Percentiles rank a stretch among this genome's conserved stretches.
Conservation (phyloP, 2,797 vertebrate species). For the Serranus cabrilla region DNA sequence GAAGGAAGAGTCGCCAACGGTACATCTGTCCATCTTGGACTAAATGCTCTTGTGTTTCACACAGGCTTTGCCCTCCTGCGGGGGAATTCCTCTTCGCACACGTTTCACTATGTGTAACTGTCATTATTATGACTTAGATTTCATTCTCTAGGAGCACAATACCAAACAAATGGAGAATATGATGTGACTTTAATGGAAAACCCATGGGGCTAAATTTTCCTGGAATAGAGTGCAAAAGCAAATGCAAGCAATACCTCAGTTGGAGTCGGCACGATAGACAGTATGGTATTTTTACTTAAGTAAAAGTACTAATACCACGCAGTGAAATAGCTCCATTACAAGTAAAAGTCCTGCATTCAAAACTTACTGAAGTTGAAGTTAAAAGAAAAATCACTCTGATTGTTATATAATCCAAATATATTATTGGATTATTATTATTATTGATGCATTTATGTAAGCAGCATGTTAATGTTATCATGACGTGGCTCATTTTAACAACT, state of each 20-base stretch:
- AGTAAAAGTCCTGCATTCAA: no score
- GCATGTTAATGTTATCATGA: no score
- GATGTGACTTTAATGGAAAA: constrained; percentile 13
- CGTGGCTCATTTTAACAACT: no score
- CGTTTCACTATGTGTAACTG: not conserved
- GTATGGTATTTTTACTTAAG: no score
- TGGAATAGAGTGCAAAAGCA: not conserved
- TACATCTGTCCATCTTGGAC: constrained; percentile 66
- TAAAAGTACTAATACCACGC: no score
- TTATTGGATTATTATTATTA: no score
- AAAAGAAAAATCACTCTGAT: no score
- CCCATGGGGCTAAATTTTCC: not conserved
- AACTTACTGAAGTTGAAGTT: no score
- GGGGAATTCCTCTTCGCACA: constrained; percentile 3
- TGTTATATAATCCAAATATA: no score
- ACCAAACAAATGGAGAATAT: not conserved
- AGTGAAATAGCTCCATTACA: no score
- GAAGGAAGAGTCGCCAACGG: constrained; percentile 15
- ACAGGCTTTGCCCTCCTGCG: constrained; percentile 9
- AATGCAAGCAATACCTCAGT: not conserved
- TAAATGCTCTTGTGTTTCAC: constrained; percentile 35
- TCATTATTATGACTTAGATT: not conserved
- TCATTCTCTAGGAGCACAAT: not conserved
- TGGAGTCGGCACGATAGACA: no score
- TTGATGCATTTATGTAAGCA: no score